Conservation (phyloP, 2,113 vertebrate genomes). For the Heterochromis multidens region DNA sequence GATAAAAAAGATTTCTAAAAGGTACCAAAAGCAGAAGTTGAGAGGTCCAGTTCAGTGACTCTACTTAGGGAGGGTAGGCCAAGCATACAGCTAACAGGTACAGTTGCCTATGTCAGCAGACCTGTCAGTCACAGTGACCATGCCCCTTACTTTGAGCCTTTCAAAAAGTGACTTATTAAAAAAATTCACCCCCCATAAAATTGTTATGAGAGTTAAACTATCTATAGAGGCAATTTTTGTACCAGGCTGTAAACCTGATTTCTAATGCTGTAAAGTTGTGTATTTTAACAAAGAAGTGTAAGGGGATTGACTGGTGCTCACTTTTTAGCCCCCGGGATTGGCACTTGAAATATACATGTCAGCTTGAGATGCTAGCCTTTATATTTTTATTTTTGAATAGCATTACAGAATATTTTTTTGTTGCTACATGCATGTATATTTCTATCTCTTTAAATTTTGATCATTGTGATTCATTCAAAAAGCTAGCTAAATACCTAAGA, state of each 20-base stretch:
- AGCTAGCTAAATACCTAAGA: background rate
- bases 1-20: background rate
- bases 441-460: background rate
- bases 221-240: background rate
- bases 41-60: background rate
- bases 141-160: background rate
- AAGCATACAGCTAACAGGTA: background rate
- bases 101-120: background rate
- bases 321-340: too few relatives aligned
- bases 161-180: background rate
- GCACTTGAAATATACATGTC: too few relatives aligned
- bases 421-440: too few relatives aligned
- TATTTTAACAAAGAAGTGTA: background rate
- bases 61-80: background rate
- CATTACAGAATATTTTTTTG: too few relatives aligned
- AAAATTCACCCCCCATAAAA: background rate
- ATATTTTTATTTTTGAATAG: too few relatives aligned
- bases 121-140: background rate
- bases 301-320: background rate
- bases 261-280: background rate
- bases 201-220: background rate
- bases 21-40: background rate
- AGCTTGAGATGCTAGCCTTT: too few relatives aligned
- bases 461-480: background rate
- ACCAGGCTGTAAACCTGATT: background rate